Conservation (phyloP, 2,888 invertebrate species). For the Trypoxylon attenuatum region DNA sequence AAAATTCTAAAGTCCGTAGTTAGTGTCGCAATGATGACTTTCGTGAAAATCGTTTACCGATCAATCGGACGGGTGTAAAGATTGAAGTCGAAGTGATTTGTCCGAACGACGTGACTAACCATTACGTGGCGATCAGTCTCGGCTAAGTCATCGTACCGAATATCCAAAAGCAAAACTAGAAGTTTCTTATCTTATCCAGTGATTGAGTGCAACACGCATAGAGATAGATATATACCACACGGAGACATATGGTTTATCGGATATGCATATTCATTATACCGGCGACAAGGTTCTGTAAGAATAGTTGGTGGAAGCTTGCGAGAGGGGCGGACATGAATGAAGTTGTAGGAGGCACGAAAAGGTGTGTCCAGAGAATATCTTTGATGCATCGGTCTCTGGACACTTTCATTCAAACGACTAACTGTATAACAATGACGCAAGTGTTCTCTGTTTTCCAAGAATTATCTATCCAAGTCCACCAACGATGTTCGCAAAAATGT, state of each 20-base stretch:
- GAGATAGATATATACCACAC: no score
- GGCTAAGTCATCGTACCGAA: no score
- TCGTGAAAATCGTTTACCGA: constrained; percentile 1
- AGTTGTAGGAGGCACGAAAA: constrained; percentile 36
- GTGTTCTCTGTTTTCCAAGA: no score
- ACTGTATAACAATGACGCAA: background rate
- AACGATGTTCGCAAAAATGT: no score
- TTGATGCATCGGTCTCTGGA: background rate
- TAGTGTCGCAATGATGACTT: background rate
- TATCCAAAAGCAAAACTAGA: no score
- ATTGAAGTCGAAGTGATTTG: constrained; percentile 6
- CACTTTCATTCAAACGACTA: no score
- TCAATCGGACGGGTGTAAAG: constrained; percentile 2
- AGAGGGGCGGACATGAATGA: constrained; percentile 25
- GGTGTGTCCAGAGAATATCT: constrained; percentile 24
- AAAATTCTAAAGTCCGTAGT: no score
- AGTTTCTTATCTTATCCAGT: no score
- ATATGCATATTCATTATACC: constrained; percentile 3
- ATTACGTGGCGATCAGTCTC: constrained; percentile 17
- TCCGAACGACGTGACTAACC: constrained; percentile 27
- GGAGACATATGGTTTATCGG: background rate
- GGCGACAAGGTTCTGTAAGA: constrained; percentile 3
- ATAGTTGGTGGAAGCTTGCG: constrained; percentile 3
- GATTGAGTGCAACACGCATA: no score
- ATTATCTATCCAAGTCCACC: background rate